Evolutionary conservation across 2,113 vertebrate species (phyloP).

Genomic region (Micromys minutus): DNA sequence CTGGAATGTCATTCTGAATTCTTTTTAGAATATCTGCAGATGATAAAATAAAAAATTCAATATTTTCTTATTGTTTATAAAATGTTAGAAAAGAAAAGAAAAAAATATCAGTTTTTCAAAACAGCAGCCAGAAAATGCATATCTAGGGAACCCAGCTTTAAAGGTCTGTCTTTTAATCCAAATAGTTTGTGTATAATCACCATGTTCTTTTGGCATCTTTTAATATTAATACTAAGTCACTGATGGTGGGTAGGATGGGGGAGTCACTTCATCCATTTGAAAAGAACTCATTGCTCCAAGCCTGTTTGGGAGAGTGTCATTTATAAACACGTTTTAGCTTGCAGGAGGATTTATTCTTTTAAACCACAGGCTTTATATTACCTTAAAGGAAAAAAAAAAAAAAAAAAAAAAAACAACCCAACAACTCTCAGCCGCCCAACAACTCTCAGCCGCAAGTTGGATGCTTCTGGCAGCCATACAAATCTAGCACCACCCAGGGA

Average conservation of each 20-base stretch:
- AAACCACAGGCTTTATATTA: constrained; percentile 75
- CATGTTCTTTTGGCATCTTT: constrained; percentile 59
- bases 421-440: constrained; percentile 76
- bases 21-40: constrained; percentile 38
- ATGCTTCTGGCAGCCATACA: constrained; percentile 88
- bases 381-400: constrained; percentile 27
- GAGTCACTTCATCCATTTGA: constrained; percentile 54
- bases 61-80: constrained; percentile 28
- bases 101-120: constrained; percentile 42
- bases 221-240: constrained; percentile 66
- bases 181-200: constrained; percentile 48
- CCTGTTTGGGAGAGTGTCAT: constrained; percentile 48
- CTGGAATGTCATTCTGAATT: constrained; percentile 2
- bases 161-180: constrained; percentile 42
- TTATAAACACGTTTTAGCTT: constrained; percentile 58
- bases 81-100: neutral
- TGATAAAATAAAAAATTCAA: neutral
- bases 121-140: neutral
- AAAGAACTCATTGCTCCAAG: constrained; percentile 56
- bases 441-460: constrained; percentile 84
- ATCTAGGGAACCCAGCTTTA: neutral
- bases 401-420: no score
- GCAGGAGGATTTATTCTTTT: constrained; percentile 68
- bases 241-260: constrained; percentile 44
- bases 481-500: constrained; percentile 87